These are phyloP conservation scores for Solenodon paradoxus DNA, from an alignment of 2,113 vertebrate genomes.

Conservation along the genomic window DNA sequence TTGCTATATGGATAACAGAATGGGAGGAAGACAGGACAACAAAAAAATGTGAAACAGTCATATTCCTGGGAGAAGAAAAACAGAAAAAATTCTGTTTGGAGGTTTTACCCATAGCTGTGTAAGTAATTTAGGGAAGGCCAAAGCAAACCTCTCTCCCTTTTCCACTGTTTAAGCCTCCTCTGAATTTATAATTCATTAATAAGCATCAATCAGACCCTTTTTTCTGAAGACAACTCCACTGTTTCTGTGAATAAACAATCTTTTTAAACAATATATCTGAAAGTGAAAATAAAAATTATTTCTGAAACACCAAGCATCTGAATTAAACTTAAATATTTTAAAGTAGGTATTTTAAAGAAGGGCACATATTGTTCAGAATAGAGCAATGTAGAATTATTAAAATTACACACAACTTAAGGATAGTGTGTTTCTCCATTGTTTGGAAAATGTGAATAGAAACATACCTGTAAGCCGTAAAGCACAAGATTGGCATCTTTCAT, in stretches of 20 bases:
- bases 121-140: neutral
- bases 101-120: neutral
- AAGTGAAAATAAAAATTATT: neutral
- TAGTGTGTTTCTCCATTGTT: neutral
- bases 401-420: neutral
- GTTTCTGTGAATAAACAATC: neutral
- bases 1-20: neutral
- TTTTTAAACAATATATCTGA: neutral
- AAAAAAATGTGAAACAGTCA: neutral
- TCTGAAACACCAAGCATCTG: neutral
- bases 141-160: no score
- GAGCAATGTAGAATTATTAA: neutral
- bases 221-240: neutral
- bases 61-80: neutral
- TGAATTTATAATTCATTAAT: neutral
- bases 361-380: neutral
- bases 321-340: constrained; percentile 1
- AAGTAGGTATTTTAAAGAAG: neutral
- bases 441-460: neutral
- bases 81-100: neutral
- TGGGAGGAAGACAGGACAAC: neutral
- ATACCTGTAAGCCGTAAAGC: neutral
- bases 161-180: neutral
- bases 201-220: neutral
- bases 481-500: neutral